A percentile compares a stretch with the other conserved stretches of the same genome.
Conservation (phyloP, 2,797 vertebrate species). For the Melanotaenia boesemani region DNA sequence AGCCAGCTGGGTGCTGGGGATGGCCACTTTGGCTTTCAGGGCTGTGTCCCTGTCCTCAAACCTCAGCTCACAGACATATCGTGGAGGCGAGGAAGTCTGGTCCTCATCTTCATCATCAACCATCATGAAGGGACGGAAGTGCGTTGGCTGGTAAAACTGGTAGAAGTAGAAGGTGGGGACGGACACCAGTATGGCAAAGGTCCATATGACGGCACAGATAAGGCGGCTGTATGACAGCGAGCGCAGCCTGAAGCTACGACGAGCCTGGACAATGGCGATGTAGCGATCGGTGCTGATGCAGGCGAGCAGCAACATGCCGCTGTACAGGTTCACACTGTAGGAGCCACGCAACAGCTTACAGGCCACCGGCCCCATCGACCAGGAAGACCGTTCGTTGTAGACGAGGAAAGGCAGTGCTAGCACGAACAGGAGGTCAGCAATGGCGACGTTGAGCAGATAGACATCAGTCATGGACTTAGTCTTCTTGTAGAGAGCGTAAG, state of each 20-base stretch:
- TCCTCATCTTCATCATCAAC: accelerated
- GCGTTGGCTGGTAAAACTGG: conserved; percentile 70
- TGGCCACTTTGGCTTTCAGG: conserved; percentile 69
- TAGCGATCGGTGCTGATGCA: conserved; percentile 93
- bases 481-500: conserved; percentile 89
- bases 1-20: conserved; percentile 83
- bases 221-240: conserved; percentile 78
- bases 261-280: conserved; percentile 91
- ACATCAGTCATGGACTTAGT: conserved; percentile 92
- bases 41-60: conserved; percentile 61
- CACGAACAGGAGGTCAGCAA: conserved; percentile 91
- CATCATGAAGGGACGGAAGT: accelerated
- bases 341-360: conserved; percentile 89
- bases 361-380: conserved; percentile 82
- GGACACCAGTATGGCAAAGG: conserved; percentile 82
- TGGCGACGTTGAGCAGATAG: conserved; percentile 91
- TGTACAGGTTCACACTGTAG: conserved; percentile 92
- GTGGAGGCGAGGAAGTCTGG: accelerated
- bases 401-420: conserved; percentile 85
- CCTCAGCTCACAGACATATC: conserved; percentile 82
- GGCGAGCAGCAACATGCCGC: conserved; percentile 90
- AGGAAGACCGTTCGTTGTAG: conserved; percentile 84
- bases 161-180: conserved; percentile 84
- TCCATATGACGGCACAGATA: conserved; percentile 86
- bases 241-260: conserved; percentile 87